These are phyloP conservation scores for Ceryle rudis DNA, from an alignment of 2,797 vertebrate genomes.

Conservation along the genomic window DNA sequence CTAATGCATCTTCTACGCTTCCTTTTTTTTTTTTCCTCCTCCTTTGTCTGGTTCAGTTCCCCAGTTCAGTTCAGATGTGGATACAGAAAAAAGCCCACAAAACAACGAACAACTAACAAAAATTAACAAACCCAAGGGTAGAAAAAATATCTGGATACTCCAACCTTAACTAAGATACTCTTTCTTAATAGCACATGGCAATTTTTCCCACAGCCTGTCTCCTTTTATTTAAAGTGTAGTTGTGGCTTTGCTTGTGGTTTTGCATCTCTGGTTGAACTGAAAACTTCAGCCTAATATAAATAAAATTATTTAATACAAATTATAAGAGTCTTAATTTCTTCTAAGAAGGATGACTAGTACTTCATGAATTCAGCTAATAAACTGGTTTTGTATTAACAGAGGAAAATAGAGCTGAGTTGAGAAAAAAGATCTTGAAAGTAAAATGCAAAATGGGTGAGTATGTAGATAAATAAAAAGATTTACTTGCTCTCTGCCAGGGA, in stretches of 20 bases:
- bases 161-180: background rate
- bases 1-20: background rate
- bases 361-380: background rate
- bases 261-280: background rate
- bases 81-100: background rate
- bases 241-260: background rate
- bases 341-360: background rate
- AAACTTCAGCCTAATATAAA: background rate
- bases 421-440: background rate
- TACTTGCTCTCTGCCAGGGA: background rate
- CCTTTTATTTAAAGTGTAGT: background rate
- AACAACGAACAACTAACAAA: too few relatives aligned
- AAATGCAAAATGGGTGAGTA: background rate
- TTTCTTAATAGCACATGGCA: background rate
- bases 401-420: background rate
- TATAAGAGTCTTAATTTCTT: background rate
- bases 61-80: fast-evolving
- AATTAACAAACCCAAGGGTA: background rate
- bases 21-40: too few relatives aligned
- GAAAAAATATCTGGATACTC: background rate
- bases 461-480: background rate
- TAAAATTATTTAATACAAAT: background rate
- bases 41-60: background rate
- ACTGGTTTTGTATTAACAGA: background rate
- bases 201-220: background rate